Percentiles rank a stretch among this genome's conserved stretches.
Evolutionary conservation across 1,140 invertebrate genomes (phyloP).

Genomic region (Phthorimaea operculella): DNA sequence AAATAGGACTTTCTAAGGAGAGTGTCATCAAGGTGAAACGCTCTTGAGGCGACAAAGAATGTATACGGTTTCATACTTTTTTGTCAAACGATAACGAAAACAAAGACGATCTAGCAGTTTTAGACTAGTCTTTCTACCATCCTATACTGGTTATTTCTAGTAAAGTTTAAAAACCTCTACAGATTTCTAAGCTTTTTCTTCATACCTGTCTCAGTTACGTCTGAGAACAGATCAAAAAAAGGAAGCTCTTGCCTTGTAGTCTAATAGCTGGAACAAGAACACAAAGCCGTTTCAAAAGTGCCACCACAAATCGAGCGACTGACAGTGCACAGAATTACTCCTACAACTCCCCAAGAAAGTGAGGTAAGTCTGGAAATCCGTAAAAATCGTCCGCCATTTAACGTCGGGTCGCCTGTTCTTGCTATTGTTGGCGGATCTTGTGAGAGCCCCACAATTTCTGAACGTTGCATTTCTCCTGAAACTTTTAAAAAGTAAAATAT

Average conservation of each 20-base stretch:
- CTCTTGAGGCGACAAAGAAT: not conserved
- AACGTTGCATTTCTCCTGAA: not conserved
- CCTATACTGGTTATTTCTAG: no score
- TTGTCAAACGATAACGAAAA: not conserved
- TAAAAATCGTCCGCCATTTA: not conserved
- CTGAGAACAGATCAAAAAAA: not conserved
- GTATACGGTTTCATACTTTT: not conserved
- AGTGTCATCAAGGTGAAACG: not conserved
- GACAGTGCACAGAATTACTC: not conserved
- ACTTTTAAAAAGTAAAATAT: not conserved
- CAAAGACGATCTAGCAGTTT: not conserved
- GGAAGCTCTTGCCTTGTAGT: not conserved
- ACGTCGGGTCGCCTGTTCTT: not conserved
- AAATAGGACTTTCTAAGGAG: not conserved
- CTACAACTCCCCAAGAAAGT: not conserved
- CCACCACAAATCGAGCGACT: not conserved
- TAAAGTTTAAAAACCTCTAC: not conserved
- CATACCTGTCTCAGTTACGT: not conserved
- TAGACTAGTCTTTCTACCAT: no score
- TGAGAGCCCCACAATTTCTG: not conserved
- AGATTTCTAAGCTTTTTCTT: not conserved
- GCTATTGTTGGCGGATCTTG: not conserved
- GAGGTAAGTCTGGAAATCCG: conserved; percentile 1
- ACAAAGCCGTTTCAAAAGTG: not conserved
- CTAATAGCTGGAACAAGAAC: no score